Evolutionary conservation across 35 echinoderm and acorn worm species (phyloP).

Genomic region (Ophioderma brevispina): DNA sequence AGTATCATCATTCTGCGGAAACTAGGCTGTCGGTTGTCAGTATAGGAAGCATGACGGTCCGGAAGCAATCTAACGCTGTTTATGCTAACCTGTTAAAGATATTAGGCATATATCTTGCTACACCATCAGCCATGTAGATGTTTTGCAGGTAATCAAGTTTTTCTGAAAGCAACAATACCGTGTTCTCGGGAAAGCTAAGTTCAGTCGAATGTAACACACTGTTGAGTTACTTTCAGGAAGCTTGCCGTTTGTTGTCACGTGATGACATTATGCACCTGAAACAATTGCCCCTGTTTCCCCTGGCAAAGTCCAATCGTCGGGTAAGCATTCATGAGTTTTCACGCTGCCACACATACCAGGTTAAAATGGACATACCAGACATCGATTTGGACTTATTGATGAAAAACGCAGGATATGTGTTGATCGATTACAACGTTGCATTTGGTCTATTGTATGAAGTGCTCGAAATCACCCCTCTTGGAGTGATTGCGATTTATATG

Average conservation of each 20-base stretch:
- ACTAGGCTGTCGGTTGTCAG: neutral
- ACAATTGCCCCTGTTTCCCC: neutral
- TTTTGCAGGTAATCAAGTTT: neutral
- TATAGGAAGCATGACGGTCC: neutral
- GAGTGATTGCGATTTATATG: neutral
- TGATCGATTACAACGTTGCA: neutral
- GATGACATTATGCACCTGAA: neutral
- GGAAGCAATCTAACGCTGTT: no score
- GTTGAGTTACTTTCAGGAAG: slow-evolving; percentile 12
- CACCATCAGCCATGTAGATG: neutral
- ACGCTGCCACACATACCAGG: neutral
- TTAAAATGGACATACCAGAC: neutral
- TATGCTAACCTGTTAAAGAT: neutral
- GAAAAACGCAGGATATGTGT: neutral
- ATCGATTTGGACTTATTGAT: neutral
- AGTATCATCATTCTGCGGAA: neutral
- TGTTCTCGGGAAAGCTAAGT: neutral
- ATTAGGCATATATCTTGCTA: neutral
- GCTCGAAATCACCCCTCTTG: neutral
- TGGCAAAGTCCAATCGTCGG: neutral
- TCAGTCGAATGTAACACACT: neutral
- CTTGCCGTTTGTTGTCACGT: neutral
- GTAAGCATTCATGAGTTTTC: neutral
- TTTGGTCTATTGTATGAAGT: neutral
- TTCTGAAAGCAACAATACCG: neutral